Base-by-base conservation (phyloP, 2,797 vertebrate species). In the Cetoscarus ocellatus region DNA sequence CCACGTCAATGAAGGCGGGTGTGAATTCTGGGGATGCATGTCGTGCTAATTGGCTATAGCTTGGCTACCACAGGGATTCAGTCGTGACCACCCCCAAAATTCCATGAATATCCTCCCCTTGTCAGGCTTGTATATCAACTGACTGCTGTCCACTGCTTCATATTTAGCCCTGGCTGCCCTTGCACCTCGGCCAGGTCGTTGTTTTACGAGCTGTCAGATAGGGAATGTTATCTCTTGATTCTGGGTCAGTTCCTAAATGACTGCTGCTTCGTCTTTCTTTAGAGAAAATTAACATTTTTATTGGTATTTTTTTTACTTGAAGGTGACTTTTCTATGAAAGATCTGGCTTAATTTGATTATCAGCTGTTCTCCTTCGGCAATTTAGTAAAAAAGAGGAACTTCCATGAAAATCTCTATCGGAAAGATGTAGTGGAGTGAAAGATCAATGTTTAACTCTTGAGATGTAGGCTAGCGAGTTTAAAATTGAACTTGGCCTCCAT, bases 11-110 rank as follows among this genome's bases (percentile, higher is more conserved):
- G 80, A 75, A 75, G 74, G 68, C 43, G 45, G 77, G 87, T 88
- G 89, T 85, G 86, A 90, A 90, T 88, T 91, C 77, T 86, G 60
- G 34, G 66, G 83, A 89, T 85, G 84, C 70, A 67, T 89, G 81
- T 79, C 83, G 42, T 87, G 76, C 78, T 92, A 87, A 90, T 83
- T 55, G 39, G 68, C 74, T 66, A 56, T 64, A 73, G 78, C 79
- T 62, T 7, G 27, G 74, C 77, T 66, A 77, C 69, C 15, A 3
- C 3, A 8, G 85, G 75, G 78, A 85, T 86, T 86, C 78, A 61
- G 12, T 6, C 70, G 61, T 5, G 43, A 48, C 75, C 75, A 35
- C 48, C 78, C 77, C 65, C 40, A 56, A 52, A 81, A 89, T 88
- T 86, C 83, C 67, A 77, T 0, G 53, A 58, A 83, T 90, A 61